A percentile compares a stretch with the other conserved stretches of the same genome.
These are phyloP conservation scores for Horisme vitalbata DNA, from an alignment of 2,888 invertebrate species.

Conservation along the genomic window DNA sequence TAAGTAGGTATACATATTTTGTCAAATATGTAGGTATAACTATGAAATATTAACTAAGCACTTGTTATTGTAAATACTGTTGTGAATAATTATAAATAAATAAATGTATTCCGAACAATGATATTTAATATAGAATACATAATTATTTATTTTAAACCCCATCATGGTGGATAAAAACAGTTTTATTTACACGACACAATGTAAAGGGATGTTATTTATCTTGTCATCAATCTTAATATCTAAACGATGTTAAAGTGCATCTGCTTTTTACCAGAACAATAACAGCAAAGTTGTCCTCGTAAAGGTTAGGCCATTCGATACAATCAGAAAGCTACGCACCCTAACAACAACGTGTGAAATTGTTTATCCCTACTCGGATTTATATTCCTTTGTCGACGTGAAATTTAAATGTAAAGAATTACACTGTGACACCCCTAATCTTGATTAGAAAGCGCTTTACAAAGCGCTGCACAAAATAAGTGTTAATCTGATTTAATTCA, in stretches of 20 bases:
- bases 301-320: constrained; percentile 54
- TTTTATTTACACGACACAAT: too few relatives aligned
- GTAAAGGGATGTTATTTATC: too few relatives aligned
- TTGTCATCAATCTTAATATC: not conserved
- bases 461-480: constrained; percentile 67
- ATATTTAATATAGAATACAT: too few relatives aligned
- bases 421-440: constrained; percentile 75
- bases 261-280: constrained; percentile 29
- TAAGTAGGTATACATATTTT: too few relatives aligned
- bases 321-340: constrained; percentile 52
- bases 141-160: too few relatives aligned
- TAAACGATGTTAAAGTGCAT: constrained; percentile 16
- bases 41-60: too few relatives aligned
- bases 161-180: too few relatives aligned
- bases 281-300: constrained; percentile 39
- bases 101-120: too few relatives aligned
- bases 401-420: constrained; percentile 72
- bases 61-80: too few relatives aligned
- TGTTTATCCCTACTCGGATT: constrained; percentile 66
- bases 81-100: too few relatives aligned
- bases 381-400: constrained; percentile 61
- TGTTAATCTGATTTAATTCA: constrained; percentile 81
- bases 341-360: constrained; percentile 64
- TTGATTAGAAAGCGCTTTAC: constrained; percentile 70
- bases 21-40: too few relatives aligned